Base-by-base conservation (phyloP, 2,113 vertebrate genomes). In the Heteronetta atricapilla region DNA sequence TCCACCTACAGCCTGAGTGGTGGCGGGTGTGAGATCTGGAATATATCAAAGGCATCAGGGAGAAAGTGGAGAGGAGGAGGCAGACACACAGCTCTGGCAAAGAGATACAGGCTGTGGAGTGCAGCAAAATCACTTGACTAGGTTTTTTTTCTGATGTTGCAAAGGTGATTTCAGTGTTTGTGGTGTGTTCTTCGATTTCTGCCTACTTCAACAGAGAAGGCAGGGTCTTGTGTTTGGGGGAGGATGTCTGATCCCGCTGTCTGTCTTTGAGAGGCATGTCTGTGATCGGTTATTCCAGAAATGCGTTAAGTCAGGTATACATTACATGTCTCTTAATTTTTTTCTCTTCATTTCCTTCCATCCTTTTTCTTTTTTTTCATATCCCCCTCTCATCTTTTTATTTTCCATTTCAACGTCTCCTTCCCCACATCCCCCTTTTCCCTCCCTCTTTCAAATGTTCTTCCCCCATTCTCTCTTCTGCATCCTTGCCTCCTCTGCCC, bases 321-420 rank as follows among this genome's bases (percentile, higher is more conserved):
- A 14, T 92, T 33, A 44, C 33, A 0, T 25, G 74, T 44, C 80
- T 92, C 93, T 96, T 2, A 95, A 86, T 66, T 88, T 88, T 89
- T 95, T 91, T 95, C 86, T 96, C 89, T 96, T 83, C 81, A 3
- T 95, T 74, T 88, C 84, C 82, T 88, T 19, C 91, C 74, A 36
- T 77, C 55, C 66, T 79, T 76, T 79, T 25, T 74, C 68, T 76
- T 6, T 75, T 46, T 76, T 6, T 75, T 40, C 83, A 34, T 74
- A 7, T 11, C 34, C 44, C n/a, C 8, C 42, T 86, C 31, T 60
- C 22, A 8, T 50, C 20, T 20, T 25, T 15, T 7, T 6, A 6
- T 53, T 75, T 64, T 36, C 76, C 76, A 13, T 66, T 28, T 58
- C 78, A 9, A 18, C 2, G 10, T 21, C 52, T 42, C 53, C 78